phyloP scores from a whole-genome alignment of 2,113 vertebrate genomes.

The Rhabdomys dilectus region DNA sequence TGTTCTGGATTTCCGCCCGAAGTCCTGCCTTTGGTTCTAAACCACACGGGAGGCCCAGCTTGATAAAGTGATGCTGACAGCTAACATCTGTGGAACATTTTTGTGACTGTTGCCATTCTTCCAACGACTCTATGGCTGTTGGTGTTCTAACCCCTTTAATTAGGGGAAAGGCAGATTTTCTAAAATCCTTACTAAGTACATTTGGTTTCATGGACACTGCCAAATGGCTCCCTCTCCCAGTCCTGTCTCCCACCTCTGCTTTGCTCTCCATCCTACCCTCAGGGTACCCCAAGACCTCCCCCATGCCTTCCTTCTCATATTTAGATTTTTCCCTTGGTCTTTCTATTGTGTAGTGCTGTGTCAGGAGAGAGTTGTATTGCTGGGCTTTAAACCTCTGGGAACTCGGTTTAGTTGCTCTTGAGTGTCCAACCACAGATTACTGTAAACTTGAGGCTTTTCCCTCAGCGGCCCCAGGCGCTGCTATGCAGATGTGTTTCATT shows the following conservation, averaged over 20 bases:
- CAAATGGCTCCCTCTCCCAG: background rate
- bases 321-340: background rate
- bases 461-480: background rate
- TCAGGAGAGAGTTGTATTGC: background rate
- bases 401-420: background rate
- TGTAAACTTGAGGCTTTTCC: background rate
- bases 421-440: background rate
- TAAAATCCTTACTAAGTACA: background rate
- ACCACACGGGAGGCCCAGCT: background rate
- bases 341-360: background rate
- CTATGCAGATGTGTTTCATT: background rate
- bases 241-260: background rate
- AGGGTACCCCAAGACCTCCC: background rate
- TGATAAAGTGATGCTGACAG: background rate
- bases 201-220: background rate
- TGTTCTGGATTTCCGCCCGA: background rate
- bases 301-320: background rate
- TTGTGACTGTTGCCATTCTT: background rate
- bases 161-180: background rate
- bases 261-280: background rate
- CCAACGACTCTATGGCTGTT: background rate
- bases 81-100: background rate
- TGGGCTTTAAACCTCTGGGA: background rate
- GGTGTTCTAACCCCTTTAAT: background rate
- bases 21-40: background rate